Conservation (phyloP, 2,113 vertebrate species). For the Tragelaphus buxtoni region DNA sequence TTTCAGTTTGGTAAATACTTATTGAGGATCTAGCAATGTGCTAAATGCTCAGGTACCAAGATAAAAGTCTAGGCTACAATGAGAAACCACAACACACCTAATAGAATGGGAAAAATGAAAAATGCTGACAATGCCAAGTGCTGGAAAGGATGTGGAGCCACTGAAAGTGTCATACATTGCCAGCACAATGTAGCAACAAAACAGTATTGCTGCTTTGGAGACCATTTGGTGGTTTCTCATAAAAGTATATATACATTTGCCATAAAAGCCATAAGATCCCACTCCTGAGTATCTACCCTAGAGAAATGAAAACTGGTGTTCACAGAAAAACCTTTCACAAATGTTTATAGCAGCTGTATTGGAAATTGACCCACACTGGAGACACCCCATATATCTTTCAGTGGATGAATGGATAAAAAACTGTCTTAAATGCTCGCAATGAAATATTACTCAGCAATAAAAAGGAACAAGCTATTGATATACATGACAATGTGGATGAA, state of each 20-base stretch:
- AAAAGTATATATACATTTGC: not conserved
- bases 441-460: not conserved
- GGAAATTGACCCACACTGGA: not conserved
- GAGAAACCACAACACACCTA: not conserved
- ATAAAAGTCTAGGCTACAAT: not conserved
- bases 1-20: slow-evolving; percentile 31
- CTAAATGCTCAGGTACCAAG: not conserved
- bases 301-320: not conserved
- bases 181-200: not conserved
- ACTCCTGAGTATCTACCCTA: not conserved
- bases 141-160: not conserved
- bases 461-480: not conserved
- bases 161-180: not conserved
- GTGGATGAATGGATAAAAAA: not conserved
- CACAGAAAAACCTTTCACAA: not conserved
- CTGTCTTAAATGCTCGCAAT: not conserved
- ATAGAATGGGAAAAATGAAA: not conserved
- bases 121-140: not conserved
- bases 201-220: not conserved
- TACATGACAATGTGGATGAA: not conserved
- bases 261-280: not conserved
- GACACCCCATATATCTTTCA: not conserved
- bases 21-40: not conserved
- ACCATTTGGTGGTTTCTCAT: not conserved
- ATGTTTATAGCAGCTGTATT: not conserved